These are phyloP conservation scores for Auanema freiburgensis DNA, from an alignment of 2,888 invertebrate species.

Conservation along the genomic window DNA sequence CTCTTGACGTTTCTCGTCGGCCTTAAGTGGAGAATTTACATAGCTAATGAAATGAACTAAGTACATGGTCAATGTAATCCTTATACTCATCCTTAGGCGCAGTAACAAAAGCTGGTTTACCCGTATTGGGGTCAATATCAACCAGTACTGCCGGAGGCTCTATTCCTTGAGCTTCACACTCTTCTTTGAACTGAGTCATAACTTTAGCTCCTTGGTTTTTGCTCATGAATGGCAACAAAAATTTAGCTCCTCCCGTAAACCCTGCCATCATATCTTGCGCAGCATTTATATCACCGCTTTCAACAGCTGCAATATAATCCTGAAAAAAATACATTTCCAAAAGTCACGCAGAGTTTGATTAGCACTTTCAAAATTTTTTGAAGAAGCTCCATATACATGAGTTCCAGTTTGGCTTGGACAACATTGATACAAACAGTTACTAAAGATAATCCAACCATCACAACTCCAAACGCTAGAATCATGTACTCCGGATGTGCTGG, in stretches of 20 bases:
- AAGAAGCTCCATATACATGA: slow-evolving; percentile 54
- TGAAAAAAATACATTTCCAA: slow-evolving; percentile 22
- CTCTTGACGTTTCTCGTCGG: slow-evolving; percentile 21
- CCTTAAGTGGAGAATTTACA: slow-evolving; percentile 1
- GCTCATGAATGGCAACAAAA: slow-evolving; percentile 56
- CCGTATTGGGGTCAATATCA: slow-evolving; percentile 58
- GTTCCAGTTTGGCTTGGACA: slow-evolving; percentile 57
- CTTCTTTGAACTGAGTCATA: slow-evolving; percentile 60
- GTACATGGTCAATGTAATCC: slow-evolving; percentile 44
- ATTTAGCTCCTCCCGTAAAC: slow-evolving; percentile 58
- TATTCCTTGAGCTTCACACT: slow-evolving; percentile 41
- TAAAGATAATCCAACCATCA: slow-evolving; percentile 57
- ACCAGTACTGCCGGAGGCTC: slow-evolving; percentile 55
- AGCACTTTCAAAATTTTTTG: slow-evolving; percentile 52
- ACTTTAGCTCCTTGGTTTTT: slow-evolving; percentile 56
- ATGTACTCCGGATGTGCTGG: slow-evolving; percentile 68
- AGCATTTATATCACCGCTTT: slow-evolving; percentile 55
- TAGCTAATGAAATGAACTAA: neutral
- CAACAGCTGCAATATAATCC: slow-evolving; percentile 55
- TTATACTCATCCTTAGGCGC: slow-evolving; percentile 43
- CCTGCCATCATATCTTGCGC: slow-evolving; percentile 57
- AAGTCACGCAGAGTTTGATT: neutral
- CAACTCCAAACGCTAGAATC: slow-evolving; percentile 64
- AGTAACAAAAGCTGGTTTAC: slow-evolving; percentile 47
- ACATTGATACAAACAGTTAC: slow-evolving; percentile 63